Conservation (phyloP, 1,140 invertebrate genomes). For the Leptinotarsa lineolata region DNA sequence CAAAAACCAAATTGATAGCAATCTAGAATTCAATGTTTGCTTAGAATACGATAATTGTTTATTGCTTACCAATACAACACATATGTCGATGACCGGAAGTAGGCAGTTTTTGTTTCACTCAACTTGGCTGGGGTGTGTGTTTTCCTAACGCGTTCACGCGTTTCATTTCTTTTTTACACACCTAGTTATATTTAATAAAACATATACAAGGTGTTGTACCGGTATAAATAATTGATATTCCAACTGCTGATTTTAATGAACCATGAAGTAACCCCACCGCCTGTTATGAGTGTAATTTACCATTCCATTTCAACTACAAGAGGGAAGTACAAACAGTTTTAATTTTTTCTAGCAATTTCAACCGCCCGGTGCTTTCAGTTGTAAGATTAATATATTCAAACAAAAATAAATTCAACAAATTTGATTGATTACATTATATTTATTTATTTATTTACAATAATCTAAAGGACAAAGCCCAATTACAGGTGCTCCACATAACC, state of each 20-base stretch:
- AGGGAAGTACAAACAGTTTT: conserved; percentile 4
- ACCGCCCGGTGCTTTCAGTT: no score
- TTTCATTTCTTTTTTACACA: conserved; percentile 38
- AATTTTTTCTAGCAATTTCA: background rate
- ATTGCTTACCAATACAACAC: background rate
- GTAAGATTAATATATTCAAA: no score
- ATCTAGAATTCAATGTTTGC: no score
- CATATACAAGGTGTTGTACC: conserved; percentile 38
- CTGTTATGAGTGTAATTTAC: conserved; percentile 30
- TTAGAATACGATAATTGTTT: background rate
- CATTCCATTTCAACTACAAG: conserved; percentile 19
- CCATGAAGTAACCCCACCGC: conserved; percentile 22
- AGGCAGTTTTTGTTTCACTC: conserved; percentile 34
- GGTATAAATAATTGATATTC: conserved; percentile 38
- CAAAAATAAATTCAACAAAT: no score
- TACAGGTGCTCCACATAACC: no score
- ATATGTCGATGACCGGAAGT: conserved; percentile 41
- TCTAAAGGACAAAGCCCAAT: no score
- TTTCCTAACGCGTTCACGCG: conserved; percentile 38
- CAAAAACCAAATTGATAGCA: no score
- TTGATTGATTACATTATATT: no score
- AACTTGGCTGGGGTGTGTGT: conserved; percentile 33
- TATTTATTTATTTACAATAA: no score
- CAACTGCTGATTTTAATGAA: conserved; percentile 39
- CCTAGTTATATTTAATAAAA: conserved; percentile 42